These are phyloP conservation scores for Pimpla rufipes DNA, from an alignment of 2,888 invertebrate genomes.

Conservation along the genomic window DNA sequence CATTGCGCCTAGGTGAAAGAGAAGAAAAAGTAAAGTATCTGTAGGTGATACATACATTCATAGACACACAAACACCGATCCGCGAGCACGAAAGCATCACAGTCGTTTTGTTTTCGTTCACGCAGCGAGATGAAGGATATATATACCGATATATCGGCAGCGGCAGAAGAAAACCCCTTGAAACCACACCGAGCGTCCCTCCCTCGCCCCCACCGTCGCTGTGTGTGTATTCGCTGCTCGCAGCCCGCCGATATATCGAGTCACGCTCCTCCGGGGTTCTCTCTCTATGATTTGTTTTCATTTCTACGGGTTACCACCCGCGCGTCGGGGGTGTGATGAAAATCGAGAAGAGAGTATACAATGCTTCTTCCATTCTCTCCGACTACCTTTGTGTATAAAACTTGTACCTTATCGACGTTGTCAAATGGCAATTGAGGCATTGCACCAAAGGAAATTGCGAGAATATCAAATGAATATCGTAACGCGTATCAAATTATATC, in stretches of 20 bases:
- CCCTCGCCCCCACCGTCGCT: neutral
- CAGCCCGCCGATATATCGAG: constrained; percentile 70
- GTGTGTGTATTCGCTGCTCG: constrained; percentile 1
- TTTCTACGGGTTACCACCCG: constrained; percentile 56
- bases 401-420: neutral
- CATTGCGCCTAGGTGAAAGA: constrained; percentile 62
- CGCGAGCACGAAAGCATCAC: constrained; percentile 41
- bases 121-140: constrained; percentile 73
- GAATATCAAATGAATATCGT: too few relatives aligned
- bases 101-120: constrained; percentile 77
- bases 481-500: too few relatives aligned
- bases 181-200: constrained; percentile 18
- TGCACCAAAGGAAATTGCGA: neutral
- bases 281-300: constrained; percentile 75
- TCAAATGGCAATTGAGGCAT: neutral
- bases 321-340: constrained; percentile 8
- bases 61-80: constrained; percentile 11
- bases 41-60: constrained; percentile 23
- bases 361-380: neutral
- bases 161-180: constrained; percentile 22
- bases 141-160: constrained; percentile 71
- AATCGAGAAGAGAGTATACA: constrained; percentile 4
- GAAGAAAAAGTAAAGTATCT: constrained; percentile 30
- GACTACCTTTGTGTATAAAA: neutral
- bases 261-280: constrained; percentile 58